Evolutionary conservation across 2,888 invertebrate species (phyloP), one percentile per base, ranked within the genome.

Genomic region (Hirtodrosophila duncani): DNA sequence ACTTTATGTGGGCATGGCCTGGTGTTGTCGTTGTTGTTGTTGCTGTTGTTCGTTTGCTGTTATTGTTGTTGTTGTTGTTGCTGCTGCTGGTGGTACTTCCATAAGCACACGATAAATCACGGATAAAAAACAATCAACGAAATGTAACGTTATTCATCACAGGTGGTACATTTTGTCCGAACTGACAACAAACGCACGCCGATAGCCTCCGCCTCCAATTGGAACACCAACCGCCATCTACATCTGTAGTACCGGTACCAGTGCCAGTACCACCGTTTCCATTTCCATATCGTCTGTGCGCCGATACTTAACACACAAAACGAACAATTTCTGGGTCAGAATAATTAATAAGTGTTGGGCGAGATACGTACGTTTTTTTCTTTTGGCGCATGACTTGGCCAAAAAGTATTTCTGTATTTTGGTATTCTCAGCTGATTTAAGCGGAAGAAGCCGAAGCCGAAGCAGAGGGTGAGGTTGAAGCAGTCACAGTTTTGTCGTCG

Each of bases 141-240:
- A 79, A 81, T 81, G 71, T 79, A 77, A 81, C 74, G 82, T 78
- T 79, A 72, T 81, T 77, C 79, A 81, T 82, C 79, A 78, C 79
- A 80, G 79, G 79, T 82, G 82, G 79, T 81, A 81, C 77, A 74
- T 72, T 72, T 59, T 56, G 48, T 59, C 21, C 16, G 37, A 78
- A 58, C 72, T 81, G 75, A 81, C 75, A 75, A 75, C 79, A 78
- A 78, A 78, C 79, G 81, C 38, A 81, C 63, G 80, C 72, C 77
- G 69, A 64, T 55, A 70, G 52, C 23, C 44, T 33, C 30, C 20
- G 9, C 33, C 21, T 45, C 3, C 27, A 20, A n/a, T n/a, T n/a
- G n/a, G n/a, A n/a, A n/a, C n/a, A n/a, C n/a, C n/a, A n/a, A n/a
- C n/a, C n/a, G n/a, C n/a, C n/a, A n/a, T n/a, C n/a, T 20, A 16